Evolutionary conservation across 2,888 invertebrate species (phyloP).

Genomic region (Neuroscelio doddi): DNA sequence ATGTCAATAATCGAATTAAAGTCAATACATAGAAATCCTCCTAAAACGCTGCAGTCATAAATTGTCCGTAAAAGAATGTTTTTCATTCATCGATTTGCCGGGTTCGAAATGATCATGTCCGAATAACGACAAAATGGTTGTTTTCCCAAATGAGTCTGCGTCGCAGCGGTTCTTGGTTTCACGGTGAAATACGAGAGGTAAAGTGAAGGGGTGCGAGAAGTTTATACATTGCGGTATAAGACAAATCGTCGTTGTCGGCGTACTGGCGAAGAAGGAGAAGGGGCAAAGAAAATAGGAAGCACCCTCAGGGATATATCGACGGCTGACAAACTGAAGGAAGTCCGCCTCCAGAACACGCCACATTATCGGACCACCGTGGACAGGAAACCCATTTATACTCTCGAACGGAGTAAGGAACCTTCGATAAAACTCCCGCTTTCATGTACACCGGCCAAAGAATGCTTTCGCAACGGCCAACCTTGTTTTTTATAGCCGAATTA

Average conservation of each 20-base stretch:
- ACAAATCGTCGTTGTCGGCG: conserved; percentile 58
- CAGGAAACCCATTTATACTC: conserved; percentile 66
- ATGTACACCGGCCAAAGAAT: conserved; percentile 25
- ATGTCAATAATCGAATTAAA: too few relatives aligned
- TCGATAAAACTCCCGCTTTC: conserved; percentile 39
- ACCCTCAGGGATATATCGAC: conserved; percentile 61
- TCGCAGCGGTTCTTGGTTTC: conserved; percentile 17
- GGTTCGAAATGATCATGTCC: background rate
- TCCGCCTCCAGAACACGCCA: conserved; percentile 63
- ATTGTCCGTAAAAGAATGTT: too few relatives aligned
- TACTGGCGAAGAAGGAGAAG: conserved; percentile 16
- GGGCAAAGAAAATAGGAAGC: conserved; percentile 24
- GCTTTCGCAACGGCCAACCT: background rate
- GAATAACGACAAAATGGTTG: conserved; percentile 20
- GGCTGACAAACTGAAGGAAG: conserved; percentile 68
- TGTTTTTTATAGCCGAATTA: conserved; percentile 3
- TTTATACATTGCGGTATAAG: conserved; percentile 63
- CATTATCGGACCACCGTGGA: conserved; percentile 68
- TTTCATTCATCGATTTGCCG: too few relatives aligned
- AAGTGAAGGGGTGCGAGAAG: conserved; percentile 51
- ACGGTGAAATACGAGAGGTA: conserved; percentile 35
- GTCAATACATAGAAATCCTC: too few relatives aligned
- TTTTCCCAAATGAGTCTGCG: conserved; percentile 27
- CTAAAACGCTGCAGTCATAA: too few relatives aligned
- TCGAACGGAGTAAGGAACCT: conserved; percentile 46